phyloP scores from a whole-genome alignment of 2,797 vertebrate genomes.

The Astyanax mexicanus region DNA sequence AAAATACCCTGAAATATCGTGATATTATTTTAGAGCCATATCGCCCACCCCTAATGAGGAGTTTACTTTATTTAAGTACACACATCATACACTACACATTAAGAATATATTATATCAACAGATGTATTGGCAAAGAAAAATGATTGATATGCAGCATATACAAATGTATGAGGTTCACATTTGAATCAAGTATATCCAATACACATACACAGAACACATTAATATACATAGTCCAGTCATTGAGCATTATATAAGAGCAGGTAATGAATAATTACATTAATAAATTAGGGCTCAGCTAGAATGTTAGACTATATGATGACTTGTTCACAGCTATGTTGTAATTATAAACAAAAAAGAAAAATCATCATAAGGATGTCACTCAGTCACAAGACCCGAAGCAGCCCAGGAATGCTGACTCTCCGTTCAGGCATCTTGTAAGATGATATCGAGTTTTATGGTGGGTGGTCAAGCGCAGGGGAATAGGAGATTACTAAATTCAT shows the following conservation, averaged over 20 bases:
- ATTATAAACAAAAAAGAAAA: neutral
- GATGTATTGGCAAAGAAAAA: neutral
- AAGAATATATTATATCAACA: too few relatives aligned
- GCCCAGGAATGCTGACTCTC: neutral
- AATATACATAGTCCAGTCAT: neutral
- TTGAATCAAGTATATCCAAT: neutral
- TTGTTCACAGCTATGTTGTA: neutral
- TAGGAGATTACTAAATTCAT: neutral
- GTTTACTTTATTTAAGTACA: too few relatives aligned
- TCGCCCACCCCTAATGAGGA: too few relatives aligned
- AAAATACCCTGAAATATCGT: too few relatives aligned
- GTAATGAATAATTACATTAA: neutral
- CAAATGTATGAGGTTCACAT: too few relatives aligned
- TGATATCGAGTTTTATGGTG: neutral
- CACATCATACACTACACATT: too few relatives aligned
- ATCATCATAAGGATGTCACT: slow-evolving; percentile 4
- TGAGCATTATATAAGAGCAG: neutral
- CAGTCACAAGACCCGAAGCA: neutral
- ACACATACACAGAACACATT: too few relatives aligned
- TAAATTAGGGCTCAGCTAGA: neutral
- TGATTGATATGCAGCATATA: neutral
- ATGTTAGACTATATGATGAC: neutral
- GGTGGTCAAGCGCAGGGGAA: neutral
- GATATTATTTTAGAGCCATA: too few relatives aligned
- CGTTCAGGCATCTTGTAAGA: neutral